Conservation (phyloP, 2,113 vertebrate species). For the Cyprinus carpio region DNA sequence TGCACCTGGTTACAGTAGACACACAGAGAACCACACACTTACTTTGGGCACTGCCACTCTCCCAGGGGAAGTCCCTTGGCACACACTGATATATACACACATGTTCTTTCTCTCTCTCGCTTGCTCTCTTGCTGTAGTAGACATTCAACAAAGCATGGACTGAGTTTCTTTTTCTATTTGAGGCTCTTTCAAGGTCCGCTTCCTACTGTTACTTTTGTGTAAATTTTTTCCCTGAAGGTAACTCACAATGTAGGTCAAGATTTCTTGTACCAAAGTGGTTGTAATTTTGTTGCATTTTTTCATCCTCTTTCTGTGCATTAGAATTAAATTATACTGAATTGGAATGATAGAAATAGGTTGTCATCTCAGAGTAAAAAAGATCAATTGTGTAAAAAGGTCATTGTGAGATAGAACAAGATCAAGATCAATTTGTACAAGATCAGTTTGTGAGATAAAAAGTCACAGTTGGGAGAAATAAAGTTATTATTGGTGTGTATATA, state of each 20-base stretch:
- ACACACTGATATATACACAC: constrained; percentile 11
- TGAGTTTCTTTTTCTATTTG: constrained; percentile 40
- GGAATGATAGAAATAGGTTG: background rate
- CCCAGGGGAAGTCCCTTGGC: constrained; percentile 37
- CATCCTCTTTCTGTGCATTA: background rate
- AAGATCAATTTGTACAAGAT: too few species aligned
- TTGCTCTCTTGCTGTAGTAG: background rate
- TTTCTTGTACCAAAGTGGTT: background rate
- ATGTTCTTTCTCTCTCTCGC: constrained; percentile 9
- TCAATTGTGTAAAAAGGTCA: background rate
- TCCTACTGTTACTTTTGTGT: background rate
- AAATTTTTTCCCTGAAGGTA: background rate
- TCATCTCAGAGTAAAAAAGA: background rate
- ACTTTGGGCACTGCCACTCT: constrained; percentile 35
- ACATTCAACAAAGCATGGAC: constrained; percentile 11
- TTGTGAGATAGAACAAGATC: background rate
- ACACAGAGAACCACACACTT: constrained; percentile 24
- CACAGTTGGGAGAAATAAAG: too few species aligned
- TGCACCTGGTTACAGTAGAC: constrained; percentile 27
- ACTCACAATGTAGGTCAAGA: background rate
- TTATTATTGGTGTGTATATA: too few species aligned
- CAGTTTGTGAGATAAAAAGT: too few species aligned
- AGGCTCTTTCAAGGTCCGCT: background rate
- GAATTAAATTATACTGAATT: background rate
- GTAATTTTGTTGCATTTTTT: background rate